Base-by-base conservation (phyloP, 2,113 vertebrate species). In the Notechis scutatus region DNA sequence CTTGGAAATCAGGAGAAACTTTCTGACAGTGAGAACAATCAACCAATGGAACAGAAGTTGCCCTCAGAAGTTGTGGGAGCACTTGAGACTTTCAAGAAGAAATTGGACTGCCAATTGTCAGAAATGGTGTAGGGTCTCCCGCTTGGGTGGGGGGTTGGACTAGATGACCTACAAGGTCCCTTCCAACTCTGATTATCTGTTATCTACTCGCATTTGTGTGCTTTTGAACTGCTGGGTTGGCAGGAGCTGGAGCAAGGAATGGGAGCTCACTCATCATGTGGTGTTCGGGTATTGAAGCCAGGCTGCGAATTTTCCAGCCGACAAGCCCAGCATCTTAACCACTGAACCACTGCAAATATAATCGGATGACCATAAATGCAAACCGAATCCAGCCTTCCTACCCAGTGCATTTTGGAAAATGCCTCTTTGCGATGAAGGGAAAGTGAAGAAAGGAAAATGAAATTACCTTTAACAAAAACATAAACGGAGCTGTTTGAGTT, bases 391-490 rank as follows among this genome's bases (percentile, higher is more conserved):
- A 69, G 23, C 34, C 21, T n/a, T 42, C 45, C 18, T 54, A 5
- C 59, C 50, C 9, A 18, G 29, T 47, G 34, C 18, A 56, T 50
- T 52, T 64, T 23, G 50, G 74, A 24, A 11, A 7, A 90, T 2
- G 24, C 1, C n/a, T 5, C 11, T 5, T 5, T 5, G 1, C 0
- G 0, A 14, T 2, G 39, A n/a, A 52, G 85, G 29, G n/a, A 26
- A 50, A 69, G 18, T 15, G 12, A 91, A 54, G 5, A 8, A 50
- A 34, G 5, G 1, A 42, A 10, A 86, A 69, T 92, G 29, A 87
- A 92, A 20, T 98, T 98, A 99, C 99, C 99, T 98, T 98, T 98
- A 29, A 99, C 98, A 91, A 98, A 99, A 95, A 99, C 97, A 42
- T 99, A 99, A 93, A 99, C 97, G 91, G 98, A 98, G 42, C 94